Conservation (phyloP, 2,888 invertebrate genomes). For the Conistra vaccinii region DNA sequence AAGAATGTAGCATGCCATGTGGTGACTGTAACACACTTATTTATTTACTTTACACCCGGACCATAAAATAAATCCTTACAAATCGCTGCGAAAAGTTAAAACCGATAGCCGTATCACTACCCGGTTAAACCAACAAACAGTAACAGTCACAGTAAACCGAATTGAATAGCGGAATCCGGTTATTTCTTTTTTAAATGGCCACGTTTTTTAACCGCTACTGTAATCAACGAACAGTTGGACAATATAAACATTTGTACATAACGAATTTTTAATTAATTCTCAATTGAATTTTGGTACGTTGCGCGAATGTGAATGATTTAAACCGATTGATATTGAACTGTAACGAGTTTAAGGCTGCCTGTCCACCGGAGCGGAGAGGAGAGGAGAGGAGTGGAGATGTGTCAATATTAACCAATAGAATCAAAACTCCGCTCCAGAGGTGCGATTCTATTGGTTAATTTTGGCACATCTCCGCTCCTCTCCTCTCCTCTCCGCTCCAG, state of each 20-base stretch:
- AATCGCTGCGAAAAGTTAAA: slow-evolving; percentile 33
- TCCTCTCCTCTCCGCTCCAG: no score
- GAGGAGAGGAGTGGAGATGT: no score
- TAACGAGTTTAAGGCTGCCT: slow-evolving; percentile 36
- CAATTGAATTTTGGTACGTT: slow-evolving; percentile 66
- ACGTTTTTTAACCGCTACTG: slow-evolving; percentile 57
- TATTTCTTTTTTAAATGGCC: slow-evolving; percentile 38
- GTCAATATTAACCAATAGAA: no score
- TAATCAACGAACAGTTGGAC: slow-evolving; percentile 67
- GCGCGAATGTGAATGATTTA: slow-evolving; percentile 57
- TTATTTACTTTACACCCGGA: slow-evolving; percentile 11
- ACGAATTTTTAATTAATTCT: slow-evolving; percentile 72
- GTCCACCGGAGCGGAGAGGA: no score
- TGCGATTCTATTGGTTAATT: no score
- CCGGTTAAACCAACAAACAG: slow-evolving; percentile 41
- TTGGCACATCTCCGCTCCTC: no score
- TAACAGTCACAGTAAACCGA: slow-evolving; percentile 45
- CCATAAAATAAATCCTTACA: slow-evolving; percentile 25
- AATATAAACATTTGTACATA: slow-evolving; percentile 68
- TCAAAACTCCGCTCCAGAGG: no score
- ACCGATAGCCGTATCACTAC: slow-evolving; percentile 42
- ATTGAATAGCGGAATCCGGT: slow-evolving; percentile 60
- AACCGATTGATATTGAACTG: slow-evolving; percentile 57
- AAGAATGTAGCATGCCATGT: not conserved
- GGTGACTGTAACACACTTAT: not conserved